These are phyloP conservation scores for Caenorhabditis doughertyi DNA, from an alignment of 2,888 invertebrate species.

Conservation along the genomic window DNA sequence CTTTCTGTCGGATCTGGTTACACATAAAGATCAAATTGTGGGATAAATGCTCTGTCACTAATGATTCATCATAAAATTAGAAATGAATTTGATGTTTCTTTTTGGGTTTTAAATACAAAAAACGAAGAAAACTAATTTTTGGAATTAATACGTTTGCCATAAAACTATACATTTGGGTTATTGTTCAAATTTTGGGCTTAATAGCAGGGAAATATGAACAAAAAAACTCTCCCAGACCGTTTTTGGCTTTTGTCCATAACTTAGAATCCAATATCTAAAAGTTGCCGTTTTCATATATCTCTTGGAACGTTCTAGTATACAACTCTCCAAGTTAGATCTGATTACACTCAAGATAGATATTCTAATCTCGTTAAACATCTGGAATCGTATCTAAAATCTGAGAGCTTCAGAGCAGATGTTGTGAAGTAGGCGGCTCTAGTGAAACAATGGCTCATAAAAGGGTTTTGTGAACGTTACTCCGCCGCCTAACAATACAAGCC, in stretches of 20 bases:
- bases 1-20: constrained; percentile 45
- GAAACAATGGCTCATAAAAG: constrained; percentile 63
- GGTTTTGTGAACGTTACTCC: constrained; percentile 21
- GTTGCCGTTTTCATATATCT: no score
- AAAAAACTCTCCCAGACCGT: no score
- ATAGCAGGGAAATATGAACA: no score
- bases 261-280: no score
- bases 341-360: constrained; percentile 8
- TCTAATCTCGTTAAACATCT: constrained; percentile 20
- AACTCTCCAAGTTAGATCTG: neutral
- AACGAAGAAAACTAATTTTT: no score
- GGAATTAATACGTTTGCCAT: no score
- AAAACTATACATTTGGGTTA: no score
- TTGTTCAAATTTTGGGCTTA: no score
- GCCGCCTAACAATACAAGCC: constrained; percentile 25
- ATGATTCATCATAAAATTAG: constrained; percentile 45
- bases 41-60: constrained; percentile 39
- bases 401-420: constrained; percentile 31
- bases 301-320: neutral
- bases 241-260: no score
- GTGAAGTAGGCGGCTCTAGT: constrained; percentile 38
- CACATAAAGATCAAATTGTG: constrained; percentile 45
- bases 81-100: no score
- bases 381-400: constrained; percentile 35
- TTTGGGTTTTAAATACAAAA: no score